Conservation (phyloP, 2,888 invertebrate genomes). For the Julus scandinavius region DNA sequence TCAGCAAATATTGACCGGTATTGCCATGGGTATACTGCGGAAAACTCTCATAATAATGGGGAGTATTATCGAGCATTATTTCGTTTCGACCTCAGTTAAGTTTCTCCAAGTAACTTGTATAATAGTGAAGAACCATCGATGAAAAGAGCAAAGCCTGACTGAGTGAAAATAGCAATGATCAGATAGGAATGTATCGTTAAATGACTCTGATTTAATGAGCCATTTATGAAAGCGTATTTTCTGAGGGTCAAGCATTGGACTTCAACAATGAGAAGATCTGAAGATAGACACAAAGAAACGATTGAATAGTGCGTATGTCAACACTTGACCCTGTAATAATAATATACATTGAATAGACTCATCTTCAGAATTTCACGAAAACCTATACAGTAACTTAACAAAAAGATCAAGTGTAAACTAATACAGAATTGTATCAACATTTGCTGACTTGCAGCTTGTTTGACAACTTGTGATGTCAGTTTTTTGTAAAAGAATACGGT, state of each 20-base stretch:
- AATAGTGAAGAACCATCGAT: not conserved
- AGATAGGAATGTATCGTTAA: not conserved
- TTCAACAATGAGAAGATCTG: not conserved
- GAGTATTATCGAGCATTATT: not conserved
- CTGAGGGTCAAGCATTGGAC: not conserved
- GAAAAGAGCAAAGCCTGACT: not conserved
- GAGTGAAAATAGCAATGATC: not conserved
- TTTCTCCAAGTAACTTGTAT: not conserved
- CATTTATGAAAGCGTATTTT: not conserved
- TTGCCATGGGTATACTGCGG: not conserved
- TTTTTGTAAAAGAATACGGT: no score
- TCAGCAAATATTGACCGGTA: not conserved
- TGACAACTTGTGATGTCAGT: no score
- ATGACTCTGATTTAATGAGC: not conserved
- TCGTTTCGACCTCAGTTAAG: not conserved
- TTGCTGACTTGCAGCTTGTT: no score
- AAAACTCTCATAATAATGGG: not conserved
- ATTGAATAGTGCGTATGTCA: not conserved
- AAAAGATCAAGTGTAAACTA: no score
- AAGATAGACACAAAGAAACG: not conserved
- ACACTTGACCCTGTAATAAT: no score
- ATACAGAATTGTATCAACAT: no score
- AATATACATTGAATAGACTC: no score
- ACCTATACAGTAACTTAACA: no score
- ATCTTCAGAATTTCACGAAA: no score